Evolutionary conservation across 2,113 vertebrate genomes (phyloP).

Genomic region (Platycercus adscitus): DNA sequence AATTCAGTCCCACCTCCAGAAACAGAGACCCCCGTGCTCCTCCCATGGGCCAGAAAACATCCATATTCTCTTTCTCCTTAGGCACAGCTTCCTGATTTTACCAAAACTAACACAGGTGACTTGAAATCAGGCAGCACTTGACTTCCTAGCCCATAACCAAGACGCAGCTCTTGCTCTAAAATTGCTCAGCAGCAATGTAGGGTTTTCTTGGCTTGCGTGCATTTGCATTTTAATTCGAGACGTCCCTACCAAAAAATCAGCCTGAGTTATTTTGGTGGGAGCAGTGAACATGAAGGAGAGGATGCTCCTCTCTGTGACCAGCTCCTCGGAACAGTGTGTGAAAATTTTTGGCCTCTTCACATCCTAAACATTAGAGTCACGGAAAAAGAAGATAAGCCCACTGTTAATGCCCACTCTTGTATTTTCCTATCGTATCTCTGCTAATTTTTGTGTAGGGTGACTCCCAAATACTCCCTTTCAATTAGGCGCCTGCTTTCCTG

Average conservation of each 20-base stretch:
- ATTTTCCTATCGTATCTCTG: slow-evolving; percentile 69
- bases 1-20: not conserved
- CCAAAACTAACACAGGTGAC: not conserved
- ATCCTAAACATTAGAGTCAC: not conserved
- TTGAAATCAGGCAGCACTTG: fast-evolving
- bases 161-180: not conserved
- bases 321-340: slow-evolving; percentile 37
- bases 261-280: not conserved
- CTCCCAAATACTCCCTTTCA: slow-evolving; percentile 66
- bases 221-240: not conserved
- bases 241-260: not conserved
- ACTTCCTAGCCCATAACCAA: not conserved
- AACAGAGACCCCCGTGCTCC: fast-evolving
- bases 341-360: slow-evolving; percentile 31
- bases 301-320: not conserved
- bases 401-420: slow-evolving; percentile 37
- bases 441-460: slow-evolving; percentile 53
- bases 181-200: not conserved
- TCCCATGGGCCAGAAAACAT: not conserved
- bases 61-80: not conserved
- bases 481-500: slow-evolving; percentile 75
- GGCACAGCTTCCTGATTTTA: not conserved
- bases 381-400: slow-evolving; percentile 51
- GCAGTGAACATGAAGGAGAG: not conserved
- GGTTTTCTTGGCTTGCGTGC: not conserved